phyloP scores from a whole-genome alignment of 2,888 invertebrate species.

The Platycheirus rosarum region DNA sequence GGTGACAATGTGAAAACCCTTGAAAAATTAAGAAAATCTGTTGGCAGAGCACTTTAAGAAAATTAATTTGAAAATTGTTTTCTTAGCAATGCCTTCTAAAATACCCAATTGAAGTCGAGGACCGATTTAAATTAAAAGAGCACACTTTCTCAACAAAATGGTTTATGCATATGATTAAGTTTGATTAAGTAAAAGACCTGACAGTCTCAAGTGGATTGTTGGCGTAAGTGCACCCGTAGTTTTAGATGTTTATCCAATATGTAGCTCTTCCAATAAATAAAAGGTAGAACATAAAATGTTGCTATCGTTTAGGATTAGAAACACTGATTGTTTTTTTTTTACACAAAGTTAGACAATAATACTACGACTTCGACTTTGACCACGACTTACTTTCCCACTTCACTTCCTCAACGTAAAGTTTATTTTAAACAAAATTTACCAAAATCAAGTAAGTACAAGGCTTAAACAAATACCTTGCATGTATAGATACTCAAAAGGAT shows the following conservation, averaged over 20 bases:
- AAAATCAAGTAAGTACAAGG: too few relatives aligned
- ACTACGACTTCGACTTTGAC: too few relatives aligned
- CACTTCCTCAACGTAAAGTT: too few relatives aligned
- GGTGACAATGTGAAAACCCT: conserved; percentile 41
- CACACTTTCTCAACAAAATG: background rate
- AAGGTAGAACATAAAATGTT: too few relatives aligned
- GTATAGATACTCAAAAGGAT: conserved; percentile 10
- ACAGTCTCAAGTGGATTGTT: background rate
- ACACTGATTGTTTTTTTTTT: too few relatives aligned
- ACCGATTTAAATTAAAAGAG: conserved; percentile 6
- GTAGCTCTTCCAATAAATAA: too few relatives aligned
- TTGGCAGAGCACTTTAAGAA: conserved; percentile 20
- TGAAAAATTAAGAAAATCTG: conserved; percentile 28
- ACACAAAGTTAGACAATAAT: too few relatives aligned
- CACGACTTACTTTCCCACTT: too few relatives aligned
- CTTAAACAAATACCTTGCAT: too few relatives aligned
- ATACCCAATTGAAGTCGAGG: conserved; percentile 40
- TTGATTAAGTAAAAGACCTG: background rate
- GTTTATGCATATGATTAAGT: background rate
- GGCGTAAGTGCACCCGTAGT: background rate
- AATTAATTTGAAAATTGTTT: conserved; percentile 23
- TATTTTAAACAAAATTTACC: too few relatives aligned
- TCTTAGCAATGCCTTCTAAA: conserved; percentile 13
- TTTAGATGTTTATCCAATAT: too few relatives aligned
- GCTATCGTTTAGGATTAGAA: too few relatives aligned